Base-by-base conservation (phyloP, 1,140 invertebrate genomes). In the Ostrea denselamellosa region DNA sequence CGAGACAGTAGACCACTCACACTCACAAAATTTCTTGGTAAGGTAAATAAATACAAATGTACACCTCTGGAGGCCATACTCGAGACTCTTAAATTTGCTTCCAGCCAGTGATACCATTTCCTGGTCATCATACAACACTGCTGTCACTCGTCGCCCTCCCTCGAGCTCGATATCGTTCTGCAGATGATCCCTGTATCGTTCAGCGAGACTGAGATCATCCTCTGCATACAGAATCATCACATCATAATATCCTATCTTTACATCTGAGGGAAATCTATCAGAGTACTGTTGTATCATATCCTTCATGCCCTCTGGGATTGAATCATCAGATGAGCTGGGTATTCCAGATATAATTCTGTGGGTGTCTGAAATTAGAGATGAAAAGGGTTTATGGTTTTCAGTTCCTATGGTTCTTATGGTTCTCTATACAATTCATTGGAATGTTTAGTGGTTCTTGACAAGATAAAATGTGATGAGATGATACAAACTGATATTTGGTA, bases 31-130 rank as follows among this genome's bases (percentile, higher is more conserved):
- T 12, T 85, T 77, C 87, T 91, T 89, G 17, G 91, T 91, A 19
- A 92, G 56, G 81, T 89, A 92, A 12, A 92, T 87, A 88, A 92
- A 91, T 19, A 89, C 86, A 53, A 91, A 91, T 28, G 91, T 91
- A 86, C 91, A 90, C 68, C 91, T 85, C 19, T 90, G 34, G 34
- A 92, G 85, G 0, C 83, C 89, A 19, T 71, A 53, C 14, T 88
- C 89, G 84, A 92, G 85, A 88, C 88, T 86, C 10, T 85, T 56
- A 12, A 92, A 84, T n/a, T 85, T 87, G 9, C 85, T 86, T 8
- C 71, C 77, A 28, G 86, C 83, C 17, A 89, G 53, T n/a, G 86
- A 65, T 14, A 84, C 65, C 51, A 92, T 81, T 22, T 90, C 89
- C n/a, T 65, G 34, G 8, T 85, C 90, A 87, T 91, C 89, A 89